phyloP scores from a whole-genome alignment of 2,797 vertebrate genomes.

The Microctenopoma lineatum region DNA sequence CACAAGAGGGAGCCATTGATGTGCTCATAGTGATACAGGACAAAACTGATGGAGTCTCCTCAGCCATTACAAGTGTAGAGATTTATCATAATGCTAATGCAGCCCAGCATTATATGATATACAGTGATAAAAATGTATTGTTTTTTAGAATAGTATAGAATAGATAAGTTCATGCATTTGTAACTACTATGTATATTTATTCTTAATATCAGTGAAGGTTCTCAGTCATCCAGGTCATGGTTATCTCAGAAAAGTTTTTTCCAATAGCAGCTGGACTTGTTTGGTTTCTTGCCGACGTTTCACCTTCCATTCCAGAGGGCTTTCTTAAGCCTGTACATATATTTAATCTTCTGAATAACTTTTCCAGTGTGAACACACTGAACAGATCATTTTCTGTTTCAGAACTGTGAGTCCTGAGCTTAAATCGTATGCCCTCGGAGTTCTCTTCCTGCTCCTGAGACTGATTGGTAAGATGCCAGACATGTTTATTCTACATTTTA shows the following conservation, averaged over 20 bases:
- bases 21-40: not conserved
- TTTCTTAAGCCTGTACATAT: no score
- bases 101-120: not conserved
- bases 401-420: constrained; percentile 98
- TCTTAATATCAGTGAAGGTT: no score
- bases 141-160: no score
- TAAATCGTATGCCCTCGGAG: constrained; percentile 96
- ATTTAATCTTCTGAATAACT: no score
- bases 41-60: not conserved
- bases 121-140: not conserved
- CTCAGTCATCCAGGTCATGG: no score
- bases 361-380: no score
- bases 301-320: no score
- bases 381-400: constrained; percentile 34
- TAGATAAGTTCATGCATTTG: not conserved
- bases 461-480: constrained; percentile 88
- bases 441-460: constrained; percentile 95
- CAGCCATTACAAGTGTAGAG: not conserved
- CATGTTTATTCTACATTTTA: not conserved
- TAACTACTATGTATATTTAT: no score
- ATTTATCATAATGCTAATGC: constrained; percentile 6
- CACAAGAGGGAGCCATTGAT: constrained; percentile 62
- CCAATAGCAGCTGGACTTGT: no score
- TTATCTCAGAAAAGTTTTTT: no score
- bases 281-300: no score